These are phyloP conservation scores for Sebastolobus altivelis DNA, from an alignment of 2,797 vertebrate species.

Conservation along the genomic window DNA sequence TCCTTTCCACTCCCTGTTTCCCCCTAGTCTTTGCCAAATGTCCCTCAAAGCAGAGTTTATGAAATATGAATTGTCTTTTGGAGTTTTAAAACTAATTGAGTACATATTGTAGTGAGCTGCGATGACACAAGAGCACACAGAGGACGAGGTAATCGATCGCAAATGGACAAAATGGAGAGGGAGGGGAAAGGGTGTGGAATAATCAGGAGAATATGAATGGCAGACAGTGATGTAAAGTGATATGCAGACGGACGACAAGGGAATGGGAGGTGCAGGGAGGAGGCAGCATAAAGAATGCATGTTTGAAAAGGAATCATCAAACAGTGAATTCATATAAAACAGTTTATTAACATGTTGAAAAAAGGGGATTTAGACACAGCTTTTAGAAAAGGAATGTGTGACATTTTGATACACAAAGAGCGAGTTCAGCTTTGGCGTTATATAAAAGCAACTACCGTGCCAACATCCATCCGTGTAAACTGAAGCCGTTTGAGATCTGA, in stretches of 20 bases:
- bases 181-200: conserved; percentile 52
- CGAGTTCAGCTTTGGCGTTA: conserved; percentile 45
- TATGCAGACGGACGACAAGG: conserved; percentile 28
- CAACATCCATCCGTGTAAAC: conserved; percentile 31
- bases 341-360: conserved; percentile 68
- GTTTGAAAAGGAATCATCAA: conserved; percentile 25
- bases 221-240: conserved; percentile 58
- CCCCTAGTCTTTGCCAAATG: conserved; percentile 58
- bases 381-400: conserved; percentile 51
- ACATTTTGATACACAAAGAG: conserved; percentile 41
- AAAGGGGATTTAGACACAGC: conserved; percentile 28
- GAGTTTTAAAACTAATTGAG: conserved; percentile 55
- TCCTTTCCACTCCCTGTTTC: conserved; percentile 74
- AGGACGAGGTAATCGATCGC: conserved; percentile 50
- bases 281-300: conserved; percentile 21
- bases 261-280: conserved; percentile 50
- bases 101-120: conserved; percentile 47
- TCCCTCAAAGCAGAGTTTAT: conserved; percentile 56
- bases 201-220: conserved; percentile 46
- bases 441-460: conserved; percentile 25
- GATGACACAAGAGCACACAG: conserved; percentile 53
- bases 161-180: conserved; percentile 34
- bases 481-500: conserved; percentile 36
- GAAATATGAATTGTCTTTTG: conserved; percentile 62
- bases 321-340: conserved; percentile 61